phyloP scores from a whole-genome alignment of 1,140 invertebrate species.

The Drosophila obscura region DNA sequence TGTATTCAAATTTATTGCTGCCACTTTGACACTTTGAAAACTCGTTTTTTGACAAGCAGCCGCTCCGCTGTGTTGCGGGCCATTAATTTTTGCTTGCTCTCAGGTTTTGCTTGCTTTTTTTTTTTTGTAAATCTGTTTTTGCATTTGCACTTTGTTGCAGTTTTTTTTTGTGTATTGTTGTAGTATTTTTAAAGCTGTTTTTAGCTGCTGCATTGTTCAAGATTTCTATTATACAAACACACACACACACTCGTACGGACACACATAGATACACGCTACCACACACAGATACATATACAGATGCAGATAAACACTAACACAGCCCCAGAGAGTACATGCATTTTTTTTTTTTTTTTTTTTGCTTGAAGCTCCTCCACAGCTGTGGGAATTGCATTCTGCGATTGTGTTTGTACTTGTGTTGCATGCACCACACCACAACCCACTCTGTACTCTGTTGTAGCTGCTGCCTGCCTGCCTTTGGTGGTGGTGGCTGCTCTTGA shows the following conservation, averaged over 20 bases:
- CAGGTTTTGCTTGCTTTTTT: constrained; percentile 27
- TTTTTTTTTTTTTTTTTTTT: too few species aligned
- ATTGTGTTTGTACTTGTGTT: constrained; percentile 24
- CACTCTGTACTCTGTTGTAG: constrained; percentile 8
- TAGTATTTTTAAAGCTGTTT: constrained; percentile 34
- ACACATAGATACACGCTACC: constrained; percentile 19
- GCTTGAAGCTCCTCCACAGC: constrained; percentile 28
- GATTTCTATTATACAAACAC: constrained; percentile 71
- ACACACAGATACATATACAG: constrained; percentile 16
- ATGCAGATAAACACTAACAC: constrained; percentile 5
- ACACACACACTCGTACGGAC: constrained; percentile 35
- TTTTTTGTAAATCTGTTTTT: constrained; percentile 19
- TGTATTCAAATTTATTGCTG: constrained; percentile 68
- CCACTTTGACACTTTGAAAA: constrained; percentile 78
- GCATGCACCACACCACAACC: not conserved
- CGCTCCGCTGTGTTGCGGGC: constrained; percentile 29
- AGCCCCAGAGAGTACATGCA: not conserved
- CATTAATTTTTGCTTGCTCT: constrained; percentile 50
- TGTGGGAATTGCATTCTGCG: constrained; percentile 46
- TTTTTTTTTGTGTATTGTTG: constrained; percentile 44
- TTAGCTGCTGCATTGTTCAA: constrained; percentile 23
- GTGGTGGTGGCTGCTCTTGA: constrained; percentile 11
- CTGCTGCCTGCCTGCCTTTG: not conserved
- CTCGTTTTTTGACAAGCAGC: constrained; percentile 47
- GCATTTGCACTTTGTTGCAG: constrained; percentile 51